A percentile compares a stretch with the other conserved stretches of the same genome.
phyloP scores from a whole-genome alignment of 2,113 vertebrate genomes.

The Megaceryle torquata region DNA sequence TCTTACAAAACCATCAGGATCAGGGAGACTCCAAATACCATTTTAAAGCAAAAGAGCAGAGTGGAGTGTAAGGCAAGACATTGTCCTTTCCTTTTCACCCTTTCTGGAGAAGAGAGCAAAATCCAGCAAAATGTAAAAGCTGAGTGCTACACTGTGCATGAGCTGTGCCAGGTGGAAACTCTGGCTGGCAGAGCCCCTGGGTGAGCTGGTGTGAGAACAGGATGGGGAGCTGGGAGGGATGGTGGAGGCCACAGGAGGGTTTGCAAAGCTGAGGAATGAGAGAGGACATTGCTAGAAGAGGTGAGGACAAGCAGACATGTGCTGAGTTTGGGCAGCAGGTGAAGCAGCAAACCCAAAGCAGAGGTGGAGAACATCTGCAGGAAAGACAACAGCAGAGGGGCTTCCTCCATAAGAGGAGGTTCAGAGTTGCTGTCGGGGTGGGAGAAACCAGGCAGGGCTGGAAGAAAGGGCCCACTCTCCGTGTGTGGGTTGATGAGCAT shows the following conservation, averaged over 20 bases:
- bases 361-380: not conserved
- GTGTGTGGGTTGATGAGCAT: not conserved
- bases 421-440: not conserved
- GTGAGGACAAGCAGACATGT: accelerated
- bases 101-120: not conserved
- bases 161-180: not conserved
- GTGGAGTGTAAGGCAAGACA: not conserved
- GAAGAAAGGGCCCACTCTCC: not conserved
- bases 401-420: not conserved
- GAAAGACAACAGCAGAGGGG: not conserved
- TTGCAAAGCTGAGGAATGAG: not conserved
- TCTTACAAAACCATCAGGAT: not conserved
- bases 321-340: not conserved
- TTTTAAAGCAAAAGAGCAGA: not conserved
- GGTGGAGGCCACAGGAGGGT: not conserved
- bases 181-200: not conserved
- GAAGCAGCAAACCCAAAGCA: not conserved
- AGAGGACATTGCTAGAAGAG: not conserved
- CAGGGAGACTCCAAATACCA: not conserved
- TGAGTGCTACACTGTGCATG: not conserved
- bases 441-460: not conserved
- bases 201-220: accelerated
- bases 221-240: not conserved
- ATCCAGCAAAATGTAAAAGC: not conserved
- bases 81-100: not conserved